Base-by-base conservation (phyloP, 2,113 vertebrate species). In the Seriola quinqueradiata region DNA sequence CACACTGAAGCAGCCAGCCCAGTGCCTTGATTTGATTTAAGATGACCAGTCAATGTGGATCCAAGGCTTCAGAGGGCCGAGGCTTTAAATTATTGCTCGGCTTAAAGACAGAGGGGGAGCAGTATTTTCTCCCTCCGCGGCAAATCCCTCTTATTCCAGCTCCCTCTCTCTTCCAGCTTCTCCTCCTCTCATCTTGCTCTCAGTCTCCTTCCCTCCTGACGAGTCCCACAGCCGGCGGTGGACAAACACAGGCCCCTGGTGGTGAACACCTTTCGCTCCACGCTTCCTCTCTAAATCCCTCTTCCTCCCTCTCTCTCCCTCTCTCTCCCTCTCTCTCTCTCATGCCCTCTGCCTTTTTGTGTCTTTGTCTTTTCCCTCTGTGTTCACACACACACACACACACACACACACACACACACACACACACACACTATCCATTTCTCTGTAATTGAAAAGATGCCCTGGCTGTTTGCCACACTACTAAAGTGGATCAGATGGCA, bases 11-110 rank as follows among this genome's bases (percentile, higher is more conserved):
- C 66, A 19, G 70, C 70, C 72, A 71, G 77, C 86, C 78, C 65
- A 87, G 82, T 80, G 78, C 85, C 72, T 83, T 93, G 93, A 94
- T 95, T 91, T 94, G 92, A 95, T 96, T 95, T 94, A 94, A 95
- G 90, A 92, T 87, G 93, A 94, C 92, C 90, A 91, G 91, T 92
- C 87, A 92, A 86, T 93, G 91, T 93, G 91, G 88, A 94, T 94
- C 81, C 92, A 85, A 92, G 87, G 87, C 89, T 93, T 94, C 87
- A 88, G 84, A 92, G 80, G 77, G 74, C 77, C 1, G 59, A 85
- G 61, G 73, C 87, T 90, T 92, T 95, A 92, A 95, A 94, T 94
- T 93, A 95, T 93, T 94, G 87, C 90, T 92, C 50, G 86, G 90
- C 90, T 93, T 89, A 86, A 93, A 92, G 84, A 91, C 82, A 48